Evolutionary conservation across 2,888 invertebrate species (phyloP), one percentile per base, ranked within the genome.

Genomic region (Priocnemis perturbator): DNA sequence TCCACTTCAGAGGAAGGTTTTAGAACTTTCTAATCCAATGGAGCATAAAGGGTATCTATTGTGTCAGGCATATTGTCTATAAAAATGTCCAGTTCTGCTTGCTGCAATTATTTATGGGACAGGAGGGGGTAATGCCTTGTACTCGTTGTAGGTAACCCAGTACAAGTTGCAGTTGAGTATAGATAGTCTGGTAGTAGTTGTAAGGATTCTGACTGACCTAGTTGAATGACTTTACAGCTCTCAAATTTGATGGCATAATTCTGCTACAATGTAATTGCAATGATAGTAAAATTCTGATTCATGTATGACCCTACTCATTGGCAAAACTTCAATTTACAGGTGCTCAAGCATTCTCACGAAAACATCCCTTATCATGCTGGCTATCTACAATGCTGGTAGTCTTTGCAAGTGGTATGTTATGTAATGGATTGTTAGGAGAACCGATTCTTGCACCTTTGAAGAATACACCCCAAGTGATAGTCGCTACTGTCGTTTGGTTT

Each of bases 361-460:
- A 98, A 90, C 99, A 99, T 90, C 99, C 99, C 0, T 90, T 99
- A 81, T 95, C 98, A 76, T 98, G 98, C 89, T 99, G 98, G 98
- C 91, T 99, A 73, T 98, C 98, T 53, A 98, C 97, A 67, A 98
- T 99, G 98, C 91, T 99, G 87, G 96, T 98, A 71, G 97, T 98
- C 85, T 99, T 98, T 91, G 97, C 98, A 71, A 98, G 99, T 77
- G 96, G 97, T 79, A 97, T 99, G 94, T 93, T 99, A 74, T 97
- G 97, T 85, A 98, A 97, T 90, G 96, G 97, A 64, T 92, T 99
- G 78, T 92, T 99, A 64, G 98, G 99, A 45, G 99, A 99, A 91
- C 98, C 99, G 11, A 94, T 98, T 81, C 92, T 99, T 73, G 96
- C 96, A 26, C 98, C 98, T 21, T 92, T 99, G 74, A 99, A 99